Percentiles rank a stretch among this genome's conserved stretches.
phyloP scores from a whole-genome alignment of 2,113 vertebrate genomes.

The Cinclus mexicanus region DNA sequence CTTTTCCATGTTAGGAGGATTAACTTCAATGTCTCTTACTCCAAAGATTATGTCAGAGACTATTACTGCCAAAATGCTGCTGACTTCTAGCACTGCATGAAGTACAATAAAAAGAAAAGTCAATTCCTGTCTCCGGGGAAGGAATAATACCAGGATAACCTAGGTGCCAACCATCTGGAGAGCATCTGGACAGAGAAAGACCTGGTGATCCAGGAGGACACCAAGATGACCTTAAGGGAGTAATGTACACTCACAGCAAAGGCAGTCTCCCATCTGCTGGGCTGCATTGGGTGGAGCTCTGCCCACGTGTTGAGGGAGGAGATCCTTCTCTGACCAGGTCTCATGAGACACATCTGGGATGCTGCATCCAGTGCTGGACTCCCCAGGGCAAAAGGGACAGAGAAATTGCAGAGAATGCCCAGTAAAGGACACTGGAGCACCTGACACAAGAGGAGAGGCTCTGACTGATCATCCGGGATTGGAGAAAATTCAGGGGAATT shows the following conservation, averaged over 20 bases:
- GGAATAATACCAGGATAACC: background rate
- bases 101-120: background rate
- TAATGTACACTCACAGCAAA: background rate
- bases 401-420: rapidly evolving
- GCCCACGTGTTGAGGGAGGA: background rate
- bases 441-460: background rate
- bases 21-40: background rate
- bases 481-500: background rate
- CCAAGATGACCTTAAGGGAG: background rate
- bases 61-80: background rate
- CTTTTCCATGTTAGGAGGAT: background rate
- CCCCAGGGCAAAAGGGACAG: background rate
- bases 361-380: background rate
- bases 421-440: background rate
- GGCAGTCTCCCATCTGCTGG: rapidly evolving
- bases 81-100: background rate
- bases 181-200: background rate
- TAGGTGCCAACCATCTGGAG: background rate
- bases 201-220: background rate
- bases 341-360: rapidly evolving
- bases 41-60: background rate
- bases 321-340: background rate
- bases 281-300: background rate
- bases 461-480: background rate
- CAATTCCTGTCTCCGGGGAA: background rate